These are phyloP conservation scores for Hyperoplus lanceolatus DNA, from an alignment of 2,797 vertebrate species.

Conservation along the genomic window DNA sequence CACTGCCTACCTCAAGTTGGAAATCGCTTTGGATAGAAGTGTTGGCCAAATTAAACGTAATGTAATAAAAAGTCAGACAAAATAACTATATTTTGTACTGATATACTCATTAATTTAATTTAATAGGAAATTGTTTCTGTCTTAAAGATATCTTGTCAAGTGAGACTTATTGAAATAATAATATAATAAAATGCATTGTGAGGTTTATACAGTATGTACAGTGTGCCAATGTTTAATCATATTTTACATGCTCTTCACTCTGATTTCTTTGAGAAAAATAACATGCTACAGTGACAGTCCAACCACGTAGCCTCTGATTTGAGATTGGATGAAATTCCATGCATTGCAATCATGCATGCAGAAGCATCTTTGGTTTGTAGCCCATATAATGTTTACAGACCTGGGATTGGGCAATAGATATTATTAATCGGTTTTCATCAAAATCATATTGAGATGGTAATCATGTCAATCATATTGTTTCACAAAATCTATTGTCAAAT, in stretches of 20 bases:
- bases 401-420: neutral
- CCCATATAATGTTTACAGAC: neutral
- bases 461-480: neutral
- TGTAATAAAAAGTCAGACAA: neutral
- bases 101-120: slow-evolving; percentile 7
- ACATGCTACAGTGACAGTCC: neutral
- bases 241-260: neutral
- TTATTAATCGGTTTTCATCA: neutral
- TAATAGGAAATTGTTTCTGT: slow-evolving; percentile 17
- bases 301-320: slow-evolving; percentile 2
- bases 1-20: too few species aligned
- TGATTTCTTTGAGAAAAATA: slow-evolving; percentile 1
- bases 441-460: neutral
- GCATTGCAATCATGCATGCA: neutral
- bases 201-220: slow-evolving; percentile 11
- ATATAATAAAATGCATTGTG: neutral
- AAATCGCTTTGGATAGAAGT: too few species aligned
- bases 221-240: neutral
- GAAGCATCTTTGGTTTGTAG: slow-evolving; percentile 3
- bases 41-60: too few species aligned
- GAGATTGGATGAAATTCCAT: neutral
- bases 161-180: neutral
- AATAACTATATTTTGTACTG: slow-evolving; percentile 1
- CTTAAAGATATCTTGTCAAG: slow-evolving; percentile 19
- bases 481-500: neutral